phyloP scores from a whole-genome alignment of 2,113 vertebrate species.

The Stegostoma tigrinum region DNA sequence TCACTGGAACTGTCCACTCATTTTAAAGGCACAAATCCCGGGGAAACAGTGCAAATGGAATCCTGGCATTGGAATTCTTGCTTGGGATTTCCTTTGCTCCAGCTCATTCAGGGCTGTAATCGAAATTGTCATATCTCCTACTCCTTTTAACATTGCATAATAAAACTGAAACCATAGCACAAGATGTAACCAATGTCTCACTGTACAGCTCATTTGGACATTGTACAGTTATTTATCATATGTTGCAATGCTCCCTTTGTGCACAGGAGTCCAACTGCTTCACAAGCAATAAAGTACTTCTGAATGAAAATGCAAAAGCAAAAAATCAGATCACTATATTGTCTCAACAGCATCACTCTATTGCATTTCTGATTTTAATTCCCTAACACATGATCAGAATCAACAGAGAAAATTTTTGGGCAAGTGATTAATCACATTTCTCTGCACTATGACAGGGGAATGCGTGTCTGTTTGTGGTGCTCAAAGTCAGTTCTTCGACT shows the following conservation, averaged over 20 bases:
- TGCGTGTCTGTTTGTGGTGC: slow-evolving; percentile 35
- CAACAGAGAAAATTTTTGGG: slow-evolving; percentile 40
- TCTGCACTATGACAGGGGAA: slow-evolving; percentile 41
- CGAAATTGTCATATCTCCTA: neutral
- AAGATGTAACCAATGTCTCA: neutral
- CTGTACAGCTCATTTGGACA: neutral
- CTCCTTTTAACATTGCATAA: neutral
- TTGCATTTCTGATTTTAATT: slow-evolving; percentile 1
- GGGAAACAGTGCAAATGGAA: neutral
- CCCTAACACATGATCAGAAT: slow-evolving; percentile 35
- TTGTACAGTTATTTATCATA: neutral
- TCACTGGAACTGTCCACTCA: neutral
- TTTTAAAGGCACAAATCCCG: neutral
- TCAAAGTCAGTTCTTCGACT: slow-evolving; percentile 40
- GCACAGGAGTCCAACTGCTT: neutral
- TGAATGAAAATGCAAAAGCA: neutral
- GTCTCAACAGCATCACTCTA: neutral
- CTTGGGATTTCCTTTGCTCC: neutral
- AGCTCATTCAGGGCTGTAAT: neutral
- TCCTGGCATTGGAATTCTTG: neutral
- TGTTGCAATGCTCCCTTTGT: neutral
- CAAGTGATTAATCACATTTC: slow-evolving; percentile 43
- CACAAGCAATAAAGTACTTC: neutral
- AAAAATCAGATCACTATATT: neutral
- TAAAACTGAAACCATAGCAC: no score